Base-by-base conservation (phyloP, 2,888 invertebrate species). In the Incurvaria masculella region DNA sequence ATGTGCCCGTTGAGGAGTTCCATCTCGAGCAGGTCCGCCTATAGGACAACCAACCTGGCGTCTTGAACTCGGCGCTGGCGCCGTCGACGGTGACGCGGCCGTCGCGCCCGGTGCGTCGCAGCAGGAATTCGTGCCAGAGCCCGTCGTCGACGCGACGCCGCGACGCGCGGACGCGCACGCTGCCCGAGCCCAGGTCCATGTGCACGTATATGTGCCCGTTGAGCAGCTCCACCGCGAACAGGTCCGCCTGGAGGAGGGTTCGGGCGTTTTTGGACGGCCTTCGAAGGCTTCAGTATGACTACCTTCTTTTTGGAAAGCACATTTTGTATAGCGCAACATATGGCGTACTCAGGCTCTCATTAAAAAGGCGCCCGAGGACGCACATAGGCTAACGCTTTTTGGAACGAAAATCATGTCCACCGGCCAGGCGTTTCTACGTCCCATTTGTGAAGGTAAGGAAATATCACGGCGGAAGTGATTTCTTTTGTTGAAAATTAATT, bases 171-270 rank as follows among this genome's bases (percentile, higher is more conserved):
- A 94, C 88, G 61, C 93, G 88, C 3, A 91, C 86, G 1, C 92
- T 87, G 1, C 97, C 97, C 2, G 94, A 92, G 0, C 97, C 97
- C 43, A 97, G 81, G 64, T 97, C 94, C 60, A 96, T 78, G 59
- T 97, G 91, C 19, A 97, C 86, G 72, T 93, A 96, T 53, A 98
- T 86, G 66, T 96, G 92, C 0, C 97, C 96, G 56, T 93, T 94
- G 55, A 97, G 82, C 57, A 98, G 82, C 71, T 98, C 98, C 56
- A 98, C 88, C 2, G 95, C 95, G 63, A 98, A 92, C 46, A 96
- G 84, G 67, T 97, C 96, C 45, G 89, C 86, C 89, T 93, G 79
- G 23, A 67, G 69, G 16, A 14, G 33, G n/a, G n/a, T n/a, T n/a
- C n/a, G n/a, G n/a, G n/a, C n/a, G n/a, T n/a, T n/a, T n/a, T n/a